Percentiles rank a stretch among this genome's conserved stretches.
phyloP scores from a whole-genome alignment of 2,113 vertebrate species.

The Corapipo altera region DNA sequence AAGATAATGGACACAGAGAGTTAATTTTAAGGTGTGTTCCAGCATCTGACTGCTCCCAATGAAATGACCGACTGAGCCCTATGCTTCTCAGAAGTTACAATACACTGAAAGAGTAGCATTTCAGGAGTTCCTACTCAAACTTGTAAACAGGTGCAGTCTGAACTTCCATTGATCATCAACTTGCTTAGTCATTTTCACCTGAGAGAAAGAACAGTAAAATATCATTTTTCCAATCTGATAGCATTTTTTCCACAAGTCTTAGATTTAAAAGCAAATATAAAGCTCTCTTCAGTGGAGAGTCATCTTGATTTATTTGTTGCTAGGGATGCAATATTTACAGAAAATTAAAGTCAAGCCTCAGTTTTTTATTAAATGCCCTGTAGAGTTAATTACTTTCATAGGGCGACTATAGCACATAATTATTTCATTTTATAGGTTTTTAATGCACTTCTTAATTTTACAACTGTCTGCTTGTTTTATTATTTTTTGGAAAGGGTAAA shows the following conservation, averaged over 20 bases:
- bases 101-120: background rate
- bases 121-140: background rate
- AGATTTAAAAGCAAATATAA: background rate
- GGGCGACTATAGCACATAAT: background rate
- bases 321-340: background rate
- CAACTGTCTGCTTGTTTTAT: background rate
- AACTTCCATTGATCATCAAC: background rate
- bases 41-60: background rate
- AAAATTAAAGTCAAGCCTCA: background rate
- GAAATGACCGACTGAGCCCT: background rate
- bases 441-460: constrained; percentile 31
- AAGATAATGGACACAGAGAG: background rate
- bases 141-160: background rate
- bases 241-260: background rate
- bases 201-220: background rate
- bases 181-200: background rate
- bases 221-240: background rate
- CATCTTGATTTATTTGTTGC: constrained; percentile 6
- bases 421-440: constrained; percentile 7
- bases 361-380: background rate
- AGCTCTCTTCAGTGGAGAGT: background rate
- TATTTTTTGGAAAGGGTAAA: background rate
- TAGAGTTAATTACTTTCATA: background rate
- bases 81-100: accelerated
- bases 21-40: background rate